Evolutionary conservation across 2,113 vertebrate genomes (phyloP).

Genomic region (Pontoporia blainvillei): DNA sequence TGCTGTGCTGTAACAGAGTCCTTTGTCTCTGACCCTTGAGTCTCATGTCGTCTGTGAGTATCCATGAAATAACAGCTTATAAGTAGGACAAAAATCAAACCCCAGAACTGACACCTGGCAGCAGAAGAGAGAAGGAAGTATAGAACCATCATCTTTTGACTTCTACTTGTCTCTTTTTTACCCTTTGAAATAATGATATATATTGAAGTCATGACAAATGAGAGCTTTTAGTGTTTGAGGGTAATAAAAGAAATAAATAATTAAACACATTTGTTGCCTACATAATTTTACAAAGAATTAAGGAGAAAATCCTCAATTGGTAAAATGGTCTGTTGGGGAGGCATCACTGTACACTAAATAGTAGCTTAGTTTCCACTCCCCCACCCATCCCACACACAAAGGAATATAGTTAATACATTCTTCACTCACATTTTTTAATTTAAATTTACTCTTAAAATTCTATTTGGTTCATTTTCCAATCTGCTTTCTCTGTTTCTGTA

Average conservation of each 20-base stretch:
- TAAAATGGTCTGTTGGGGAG: neutral
- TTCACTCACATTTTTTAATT: neutral
- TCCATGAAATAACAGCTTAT: neutral
- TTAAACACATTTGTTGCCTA: neutral
- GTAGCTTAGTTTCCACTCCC: neutral
- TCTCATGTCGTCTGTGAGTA: neutral
- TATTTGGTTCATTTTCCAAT: neutral
- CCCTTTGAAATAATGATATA: neutral
- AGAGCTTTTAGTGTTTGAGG: neutral
- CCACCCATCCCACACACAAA: neutral
- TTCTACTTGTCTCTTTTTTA: neutral
- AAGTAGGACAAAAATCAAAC: neutral
- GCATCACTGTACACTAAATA: neutral
- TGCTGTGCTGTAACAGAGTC: neutral
- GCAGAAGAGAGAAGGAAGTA: neutral
- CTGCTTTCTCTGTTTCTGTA: neutral
- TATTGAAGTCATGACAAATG: neutral
- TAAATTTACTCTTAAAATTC: neutral
- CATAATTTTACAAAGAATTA: neutral
- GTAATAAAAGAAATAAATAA: neutral
- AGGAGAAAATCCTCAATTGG: neutral
- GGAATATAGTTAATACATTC: neutral
- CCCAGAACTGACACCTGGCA: neutral
- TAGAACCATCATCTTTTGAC: neutral
- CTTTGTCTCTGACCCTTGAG: neutral